Conservation (phyloP, 2,113 vertebrate genomes). For the Dinomys branickii region DNA sequence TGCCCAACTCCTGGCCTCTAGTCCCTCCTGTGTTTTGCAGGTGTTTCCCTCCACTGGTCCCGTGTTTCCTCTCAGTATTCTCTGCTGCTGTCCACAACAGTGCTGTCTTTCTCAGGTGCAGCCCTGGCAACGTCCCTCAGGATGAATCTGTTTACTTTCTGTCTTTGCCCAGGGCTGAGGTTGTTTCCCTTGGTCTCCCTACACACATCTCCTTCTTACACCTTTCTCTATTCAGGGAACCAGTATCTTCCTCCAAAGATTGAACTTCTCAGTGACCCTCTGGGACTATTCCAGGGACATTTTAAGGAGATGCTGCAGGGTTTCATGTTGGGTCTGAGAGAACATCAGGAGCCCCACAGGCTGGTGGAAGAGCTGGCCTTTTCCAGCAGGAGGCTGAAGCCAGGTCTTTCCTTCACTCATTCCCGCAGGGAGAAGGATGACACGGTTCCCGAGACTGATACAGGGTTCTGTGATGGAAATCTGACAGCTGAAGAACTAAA, state of each 20-base stretch:
- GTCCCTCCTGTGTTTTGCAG: background rate
- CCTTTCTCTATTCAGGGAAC: background rate
- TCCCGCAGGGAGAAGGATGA: background rate
- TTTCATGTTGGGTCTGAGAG: background rate
- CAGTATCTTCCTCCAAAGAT: background rate
- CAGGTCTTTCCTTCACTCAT: background rate
- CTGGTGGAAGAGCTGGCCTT: background rate
- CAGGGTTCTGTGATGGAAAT: accelerated
- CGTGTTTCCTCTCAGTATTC: background rate
- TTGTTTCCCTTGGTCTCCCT: background rate
- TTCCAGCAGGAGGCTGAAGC: background rate
- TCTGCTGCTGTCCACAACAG: too few species aligned
- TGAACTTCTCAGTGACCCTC: accelerated
- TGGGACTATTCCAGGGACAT: background rate
- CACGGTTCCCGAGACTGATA: accelerated
- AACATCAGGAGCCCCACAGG: background rate
- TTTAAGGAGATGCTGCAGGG: background rate
- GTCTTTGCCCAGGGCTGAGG: background rate
- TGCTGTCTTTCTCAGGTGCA: background rate
- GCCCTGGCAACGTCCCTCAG: background rate
- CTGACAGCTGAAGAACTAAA: background rate
- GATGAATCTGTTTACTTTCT: background rate
- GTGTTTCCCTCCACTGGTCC: accelerated
- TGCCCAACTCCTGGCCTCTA: background rate
- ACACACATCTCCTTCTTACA: too few species aligned